Conservation (phyloP, 2,888 invertebrate species). For the Odontocerum albicorne region DNA sequence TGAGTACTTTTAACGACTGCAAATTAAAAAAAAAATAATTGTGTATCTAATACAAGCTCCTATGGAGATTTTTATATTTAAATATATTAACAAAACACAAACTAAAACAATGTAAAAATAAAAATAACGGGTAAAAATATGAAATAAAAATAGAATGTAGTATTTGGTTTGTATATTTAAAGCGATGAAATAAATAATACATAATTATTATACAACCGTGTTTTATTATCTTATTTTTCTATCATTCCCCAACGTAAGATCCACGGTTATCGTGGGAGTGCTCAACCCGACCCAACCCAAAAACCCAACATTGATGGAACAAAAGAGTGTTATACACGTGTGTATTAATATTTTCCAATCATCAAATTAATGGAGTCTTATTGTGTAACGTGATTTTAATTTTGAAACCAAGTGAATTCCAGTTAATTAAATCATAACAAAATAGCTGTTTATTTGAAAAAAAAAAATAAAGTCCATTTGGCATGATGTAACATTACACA, state of each 20-base stretch:
- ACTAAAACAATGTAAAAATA: slow-evolving; percentile 37
- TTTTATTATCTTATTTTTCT: slow-evolving; percentile 44
- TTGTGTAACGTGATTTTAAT: background rate
- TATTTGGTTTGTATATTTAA: slow-evolving; percentile 61
- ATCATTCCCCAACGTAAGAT: no score
- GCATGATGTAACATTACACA: slow-evolving; percentile 4
- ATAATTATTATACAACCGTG: slow-evolving; percentile 54
- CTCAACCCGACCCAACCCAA: no score
- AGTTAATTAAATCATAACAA: no score
- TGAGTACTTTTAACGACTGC: slow-evolving; percentile 36
- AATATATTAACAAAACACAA: slow-evolving; percentile 42
- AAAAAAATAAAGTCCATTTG: no score
- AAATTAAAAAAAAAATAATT: slow-evolving; percentile 36
- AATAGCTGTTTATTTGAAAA: no score
- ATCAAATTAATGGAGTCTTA: background rate
- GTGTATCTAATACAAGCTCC: slow-evolving; percentile 37
- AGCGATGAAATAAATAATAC: slow-evolving; percentile 61
- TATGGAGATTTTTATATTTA: slow-evolving; percentile 38
- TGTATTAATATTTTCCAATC: no score
- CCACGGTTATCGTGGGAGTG: no score
- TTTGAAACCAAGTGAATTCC: no score
- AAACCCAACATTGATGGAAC: no score
- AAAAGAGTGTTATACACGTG: no score
- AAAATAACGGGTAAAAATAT: slow-evolving; percentile 53
- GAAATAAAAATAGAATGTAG: slow-evolving; percentile 61